phyloP scores from a whole-genome alignment of 1,140 invertebrate species.

The Pachypsylla venusta region DNA sequence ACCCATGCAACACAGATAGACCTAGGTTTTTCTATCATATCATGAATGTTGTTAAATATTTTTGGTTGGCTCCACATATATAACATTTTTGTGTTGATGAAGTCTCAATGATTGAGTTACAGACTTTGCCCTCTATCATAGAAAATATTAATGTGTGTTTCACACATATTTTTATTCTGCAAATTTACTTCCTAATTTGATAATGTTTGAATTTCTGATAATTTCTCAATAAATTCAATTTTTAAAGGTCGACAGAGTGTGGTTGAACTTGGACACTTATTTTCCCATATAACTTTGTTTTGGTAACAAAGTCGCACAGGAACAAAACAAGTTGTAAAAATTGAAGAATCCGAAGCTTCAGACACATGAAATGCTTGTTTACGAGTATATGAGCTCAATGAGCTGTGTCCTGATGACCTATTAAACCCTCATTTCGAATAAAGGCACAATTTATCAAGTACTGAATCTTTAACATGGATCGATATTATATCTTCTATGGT shows the following conservation, averaged over 20 bases:
- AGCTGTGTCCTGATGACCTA: background rate
- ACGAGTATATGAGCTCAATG: too few species aligned
- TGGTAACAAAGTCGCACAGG: background rate
- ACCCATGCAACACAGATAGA: slow-evolving; percentile 16
- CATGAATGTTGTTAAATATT: too few species aligned
- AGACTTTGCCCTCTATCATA: slow-evolving; percentile 20
- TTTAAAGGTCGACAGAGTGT: slow-evolving; percentile 18
- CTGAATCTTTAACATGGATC: too few species aligned
- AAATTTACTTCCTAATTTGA: background rate
- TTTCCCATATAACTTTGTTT: slow-evolving; percentile 17
- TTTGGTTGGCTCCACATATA: slow-evolving; percentile 9
- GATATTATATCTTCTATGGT: too few species aligned
- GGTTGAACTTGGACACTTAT: slow-evolving; percentile 17
- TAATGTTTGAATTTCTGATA: slow-evolving; percentile 8
- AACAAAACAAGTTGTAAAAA: slow-evolving; percentile 6
- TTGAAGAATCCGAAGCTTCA: background rate
- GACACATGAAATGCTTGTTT: background rate
- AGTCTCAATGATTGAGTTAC: slow-evolving; percentile 13
- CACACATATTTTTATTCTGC: slow-evolving; percentile 8
- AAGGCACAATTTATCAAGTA: too few species aligned
- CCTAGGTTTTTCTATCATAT: too few species aligned
- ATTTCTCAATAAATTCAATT: slow-evolving; percentile 19
- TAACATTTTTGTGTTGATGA: slow-evolving; percentile 14
- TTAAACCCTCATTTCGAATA: too few species aligned
- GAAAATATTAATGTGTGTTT: slow-evolving; percentile 17